Evolutionary conservation across 2,113 vertebrate genomes (phyloP).

Genomic region (Rissa tridactyla): DNA sequence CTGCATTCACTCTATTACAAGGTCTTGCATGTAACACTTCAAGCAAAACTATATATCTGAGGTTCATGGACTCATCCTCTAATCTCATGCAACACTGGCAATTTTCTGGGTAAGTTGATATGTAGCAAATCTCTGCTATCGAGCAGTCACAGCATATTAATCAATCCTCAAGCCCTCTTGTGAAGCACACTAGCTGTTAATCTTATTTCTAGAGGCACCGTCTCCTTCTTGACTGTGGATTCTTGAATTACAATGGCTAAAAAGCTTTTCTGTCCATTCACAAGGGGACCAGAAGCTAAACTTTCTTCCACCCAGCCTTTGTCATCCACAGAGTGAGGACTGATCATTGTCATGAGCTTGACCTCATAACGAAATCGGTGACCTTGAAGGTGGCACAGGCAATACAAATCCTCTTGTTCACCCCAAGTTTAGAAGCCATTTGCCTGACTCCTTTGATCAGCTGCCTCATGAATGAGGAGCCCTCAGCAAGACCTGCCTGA

Average conservation of each 20-base stretch:
- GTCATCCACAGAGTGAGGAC: neutral
- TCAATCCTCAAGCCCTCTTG: slow-evolving; percentile 37
- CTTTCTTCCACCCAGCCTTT: slow-evolving; percentile 13
- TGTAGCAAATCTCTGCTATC: neutral
- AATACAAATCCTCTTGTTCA: slow-evolving; percentile 21
- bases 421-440: slow-evolving; percentile 23
- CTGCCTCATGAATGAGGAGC: slow-evolving; percentile 12
- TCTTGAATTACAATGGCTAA: slow-evolving; percentile 36
- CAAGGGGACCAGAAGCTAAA: slow-evolving; percentile 4
- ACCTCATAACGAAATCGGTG: neutral
- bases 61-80: neutral
- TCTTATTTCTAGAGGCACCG: slow-evolving; percentile 30
- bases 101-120: neutral
- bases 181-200: slow-evolving; percentile 41
- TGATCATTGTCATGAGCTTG: slow-evolving; percentile 32
- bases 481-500: slow-evolving; percentile 20
- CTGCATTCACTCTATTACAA: neutral
- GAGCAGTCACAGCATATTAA: neutral
- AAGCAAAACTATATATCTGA: neutral
- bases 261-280: slow-evolving; percentile 18
- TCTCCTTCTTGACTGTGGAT: slow-evolving; percentile 21
- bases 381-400: slow-evolving; percentile 45
- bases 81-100: neutral
- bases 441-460: slow-evolving; percentile 45
- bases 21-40: neutral